Base-by-base conservation (phyloP, 2,113 vertebrate species). In the Oenanthe melanoleuca region DNA sequence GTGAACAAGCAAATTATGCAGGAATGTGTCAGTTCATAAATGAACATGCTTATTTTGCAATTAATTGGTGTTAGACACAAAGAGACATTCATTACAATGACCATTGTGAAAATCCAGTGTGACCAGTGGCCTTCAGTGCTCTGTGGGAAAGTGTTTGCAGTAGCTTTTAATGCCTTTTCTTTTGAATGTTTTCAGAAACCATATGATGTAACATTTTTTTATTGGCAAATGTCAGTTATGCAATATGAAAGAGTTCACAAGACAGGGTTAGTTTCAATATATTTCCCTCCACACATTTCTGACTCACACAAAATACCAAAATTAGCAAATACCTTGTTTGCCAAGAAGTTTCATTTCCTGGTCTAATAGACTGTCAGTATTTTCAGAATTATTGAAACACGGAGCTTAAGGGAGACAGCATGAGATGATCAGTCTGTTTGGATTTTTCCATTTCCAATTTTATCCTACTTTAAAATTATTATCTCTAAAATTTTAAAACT, bases 191-290 rank as follows among this genome's bases (percentile, higher is more conserved):
- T 88, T 94, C 71, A 86, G 75, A 84, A 95, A 80, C 67, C 86
- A 77, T 78, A 67, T 80, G 92, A 90, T 92, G 72, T 55, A 90
- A 92, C 40, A 10, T 60, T 66, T 88, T 86, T 94, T 94, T 86
- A 93, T 64, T 84, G 94, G 83, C 86, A 97, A 96, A 97, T 97
- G 95, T 94, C 96, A 95, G 95, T 97, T 97, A 97, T 93, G 95
- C 80, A 97, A 97, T 55, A 75, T 67, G 86, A 88, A 92, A 70
- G 88, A 95, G 96, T 97, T 95, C 94, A 97, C 86, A 88, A 80
- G 86, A 44, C 92, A 82, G 72, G 95, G 88, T 96, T 94, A 96
- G 88, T 84, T 96, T 93, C 86, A 66, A 52, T 92, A 74, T 74
- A 86, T 80, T 94, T 94, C 88, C 67, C 60, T 96, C 95, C 92